Base-by-base conservation (phyloP, 1,140 invertebrate genomes). In the Apis cerana region DNA sequence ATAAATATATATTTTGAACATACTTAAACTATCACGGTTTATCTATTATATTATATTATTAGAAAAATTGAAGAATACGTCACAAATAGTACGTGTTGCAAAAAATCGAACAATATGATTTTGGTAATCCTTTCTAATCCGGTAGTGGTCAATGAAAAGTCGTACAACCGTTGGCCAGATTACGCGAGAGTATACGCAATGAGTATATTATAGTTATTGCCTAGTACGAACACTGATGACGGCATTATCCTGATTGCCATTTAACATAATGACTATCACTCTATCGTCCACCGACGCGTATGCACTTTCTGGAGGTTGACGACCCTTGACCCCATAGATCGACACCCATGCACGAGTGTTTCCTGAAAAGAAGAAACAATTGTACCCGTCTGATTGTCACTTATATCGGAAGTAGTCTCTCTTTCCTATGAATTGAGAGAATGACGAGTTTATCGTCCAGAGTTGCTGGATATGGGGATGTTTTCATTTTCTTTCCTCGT, bases 171-270 rank as follows among this genome's bases (percentile, higher is more conserved):
- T 88, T 84, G 82, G 52, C 78, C 75, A 85, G 86, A 91, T 92
- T 91, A 91, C 75, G 78, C 83, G 87, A 80, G 86, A 91, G 89
- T 91, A 87, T 87, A 82, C 89, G 80, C 89, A 92, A 90, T 91
- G 87, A 76, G 84, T 85, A 81, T 86, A 92, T 92, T 92, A 92
- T 86, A 87, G 88, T 92, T 92, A 91, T 92, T 88, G 89, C 87
- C 79, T 74, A 85, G 88, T 74, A 87, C 88, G 83, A 85, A 85
- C 84, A 74, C 86, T 92, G 91, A 93, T 92, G 91, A 92, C 88
- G 89, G 91, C 84, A 93, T 93, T 93, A 93, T 89, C 90, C 91
- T 91, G 91, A 93, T 93, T 93, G 91, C 91, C 92, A 92, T 90
- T 93, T 93, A 92, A 91, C 90, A 90, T 92, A 92, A 92, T 91